Base-by-base conservation (phyloP, 2,797 vertebrate genomes). In the Mormyrus hasselquistii region DNA sequence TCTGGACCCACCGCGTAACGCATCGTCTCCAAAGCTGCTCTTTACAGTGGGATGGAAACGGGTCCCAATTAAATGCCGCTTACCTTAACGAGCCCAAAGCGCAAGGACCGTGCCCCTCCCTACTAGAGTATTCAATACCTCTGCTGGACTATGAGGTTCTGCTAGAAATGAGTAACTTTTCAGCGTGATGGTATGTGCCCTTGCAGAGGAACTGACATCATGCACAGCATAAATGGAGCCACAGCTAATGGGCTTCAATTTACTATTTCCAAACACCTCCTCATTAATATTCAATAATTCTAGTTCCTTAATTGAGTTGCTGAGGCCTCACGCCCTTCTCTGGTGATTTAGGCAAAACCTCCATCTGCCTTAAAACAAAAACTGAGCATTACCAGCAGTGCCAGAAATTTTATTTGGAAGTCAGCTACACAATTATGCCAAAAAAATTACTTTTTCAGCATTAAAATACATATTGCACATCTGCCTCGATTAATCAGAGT, bases 1-100 rank as follows among this genome's bases (percentile, higher is more conserved):
- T 91, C 94, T 89, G 93, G 93, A 94, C 91, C 91, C 91, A 93
- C 93, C 91, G 91, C 92, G 92, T 91, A 90, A 92, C 91, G 91
- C 89, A 91, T 93, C 91, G 91, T 92, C 91, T 90, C 91, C 83
- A 89, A 25, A 82, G 90, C 84, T 86, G 69, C 59, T 90, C 49
- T 76, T 87, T 69, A 55, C 52, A 76, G 49, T 62, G 52, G 25
- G 16, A 44, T 85, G 41, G n/a, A 86, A 59, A 25, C 85, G 44
- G 87, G 53, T n/a, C 59, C 85, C 9, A 85, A 83, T 84, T 55
- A 65, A 90, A 88, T 91, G 6, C n/a, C 4, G 53, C 34, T 65
- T 22, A 44, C 82, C 9, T 79, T 79, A 79, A 79, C 16, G 38
- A 79, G 73, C 38, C 14, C 14, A n/a, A 41, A 14, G 69, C 25